Conservation (phyloP, 2,888 invertebrate genomes). For the Megamerina dolium region DNA sequence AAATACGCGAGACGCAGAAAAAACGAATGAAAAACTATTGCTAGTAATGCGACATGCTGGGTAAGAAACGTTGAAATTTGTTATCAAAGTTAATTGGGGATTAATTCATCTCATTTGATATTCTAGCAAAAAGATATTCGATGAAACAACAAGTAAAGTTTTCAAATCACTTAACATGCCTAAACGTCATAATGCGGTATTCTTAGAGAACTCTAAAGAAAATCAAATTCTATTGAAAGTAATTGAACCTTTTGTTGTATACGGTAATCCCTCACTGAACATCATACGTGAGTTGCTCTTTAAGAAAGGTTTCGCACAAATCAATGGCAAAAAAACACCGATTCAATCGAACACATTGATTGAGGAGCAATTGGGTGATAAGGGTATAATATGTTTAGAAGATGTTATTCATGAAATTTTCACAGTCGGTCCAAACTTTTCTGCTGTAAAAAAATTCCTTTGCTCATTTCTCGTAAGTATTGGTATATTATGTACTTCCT, state of each 20-base stretch:
- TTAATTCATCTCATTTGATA: not conserved
- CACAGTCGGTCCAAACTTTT: constrained; percentile 46
- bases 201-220: constrained; percentile 43
- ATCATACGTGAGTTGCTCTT: constrained; percentile 47
- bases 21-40: constrained; percentile 39
- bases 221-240: constrained; percentile 43
- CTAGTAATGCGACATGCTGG: constrained; percentile 47
- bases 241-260: constrained; percentile 47
- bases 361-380: constrained; percentile 43
- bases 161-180: constrained; percentile 35
- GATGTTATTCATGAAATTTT: constrained; percentile 49
- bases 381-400: constrained; percentile 48
- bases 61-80: constrained; percentile 15
- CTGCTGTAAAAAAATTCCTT: constrained; percentile 37
- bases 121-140: constrained; percentile 42
- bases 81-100: not conserved
- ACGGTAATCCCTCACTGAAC: constrained; percentile 40
- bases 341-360: constrained; percentile 49
- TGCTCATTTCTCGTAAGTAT: constrained; percentile 45
- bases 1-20: constrained; percentile 24
- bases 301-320: constrained; percentile 45
- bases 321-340: constrained; percentile 42
- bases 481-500: not conserved
- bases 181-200: constrained; percentile 40
- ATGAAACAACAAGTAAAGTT: constrained; percentile 40